Conservation (phyloP, 2,113 vertebrate genomes). For the Typhlomys cinereus region DNA sequence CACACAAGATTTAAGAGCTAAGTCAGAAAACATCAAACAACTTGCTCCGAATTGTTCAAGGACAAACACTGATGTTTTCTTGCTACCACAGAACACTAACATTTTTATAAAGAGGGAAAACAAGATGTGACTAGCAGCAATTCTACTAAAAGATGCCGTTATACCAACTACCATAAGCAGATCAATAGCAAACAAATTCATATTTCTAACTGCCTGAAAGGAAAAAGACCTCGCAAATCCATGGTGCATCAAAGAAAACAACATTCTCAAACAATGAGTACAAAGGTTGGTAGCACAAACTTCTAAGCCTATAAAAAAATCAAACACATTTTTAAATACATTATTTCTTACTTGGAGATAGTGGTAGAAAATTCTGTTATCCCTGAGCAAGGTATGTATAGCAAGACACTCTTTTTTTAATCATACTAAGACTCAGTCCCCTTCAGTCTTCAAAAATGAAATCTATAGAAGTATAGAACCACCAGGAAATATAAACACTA, state of each 20-base stretch:
- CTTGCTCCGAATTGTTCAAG: constrained; percentile 47
- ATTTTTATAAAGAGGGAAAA: constrained; percentile 74
- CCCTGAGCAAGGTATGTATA: not conserved
- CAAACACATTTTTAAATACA: constrained; percentile 47
- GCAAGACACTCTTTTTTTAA: not conserved
- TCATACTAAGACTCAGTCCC: constrained; percentile 2
- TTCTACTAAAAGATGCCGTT: constrained; percentile 44
- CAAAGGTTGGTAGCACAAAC: constrained; percentile 13
- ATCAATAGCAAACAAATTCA: constrained; percentile 76
- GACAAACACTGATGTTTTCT: constrained; percentile 71
- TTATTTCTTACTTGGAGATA: constrained; percentile 43
- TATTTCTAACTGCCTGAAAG: constrained; percentile 42
- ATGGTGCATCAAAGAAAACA: not conserved
- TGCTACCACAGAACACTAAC: constrained; percentile 45
- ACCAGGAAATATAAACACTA: not conserved
- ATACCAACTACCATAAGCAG: constrained; percentile 59
- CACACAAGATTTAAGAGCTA: constrained; percentile 53
- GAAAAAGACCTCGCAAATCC: not conserved
- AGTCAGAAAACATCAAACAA: constrained; percentile 60
- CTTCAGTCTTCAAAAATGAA: constrained; percentile 32
- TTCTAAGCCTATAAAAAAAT: constrained; percentile 50
- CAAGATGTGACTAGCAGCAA: constrained; percentile 62
- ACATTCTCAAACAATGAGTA: constrained; percentile 58
- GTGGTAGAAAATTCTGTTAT: not conserved
- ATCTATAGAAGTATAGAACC: not conserved